Evolutionary conservation across 2,113 vertebrate species (phyloP), one percentile per base, ranked within the genome.

Genomic region (Mixornis gularis): DNA sequence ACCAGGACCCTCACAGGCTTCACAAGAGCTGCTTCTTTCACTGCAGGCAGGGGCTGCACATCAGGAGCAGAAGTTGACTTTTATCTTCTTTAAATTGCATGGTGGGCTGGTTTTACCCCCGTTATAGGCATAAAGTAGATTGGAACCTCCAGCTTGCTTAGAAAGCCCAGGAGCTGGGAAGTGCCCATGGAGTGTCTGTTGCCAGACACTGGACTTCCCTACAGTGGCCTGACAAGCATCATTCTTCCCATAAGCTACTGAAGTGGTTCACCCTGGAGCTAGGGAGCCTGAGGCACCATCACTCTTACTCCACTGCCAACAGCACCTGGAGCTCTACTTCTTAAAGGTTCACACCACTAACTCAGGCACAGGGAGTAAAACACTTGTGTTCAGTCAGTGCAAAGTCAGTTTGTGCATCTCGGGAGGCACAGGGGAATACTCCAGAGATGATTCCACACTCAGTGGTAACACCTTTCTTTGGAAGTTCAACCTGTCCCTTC

Each of bases 181-280:
- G 7, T 77, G 17, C 29, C 63, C 17, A 14, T 13, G 40, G 12
- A 87, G 29, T 17, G 24, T 78, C 59, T 84, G 10, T n/a, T 83
- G 52, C 49, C 63, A 87, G 46, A 81, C 1, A 2, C 0, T 22
- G 10, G 53, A 41, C 30, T 72, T 74, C 29, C 36, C 52, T 60
- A 22, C 44, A 84, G 49, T 38, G 36, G n/a, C 34, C 29, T 78
- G 41, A 51, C 10, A 65, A 76, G 44, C 25, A 34, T 8, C 2
- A 0, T 17, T 83, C 18, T 46, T 49, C 46, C 26, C 34, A 38
- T 22, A 25, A 85, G 29, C 41, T 72, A 53, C 13, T 2, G 0
- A 53, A 82, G 20, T 26, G 18, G 43, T 36, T 59, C 53, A 44
- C 24, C 21, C 69, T 38, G 36, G 19, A 74, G 56, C 11, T 0